Base-by-base conservation (phyloP, 2,113 vertebrate species). In the Pomatostomus ruficeps region DNA sequence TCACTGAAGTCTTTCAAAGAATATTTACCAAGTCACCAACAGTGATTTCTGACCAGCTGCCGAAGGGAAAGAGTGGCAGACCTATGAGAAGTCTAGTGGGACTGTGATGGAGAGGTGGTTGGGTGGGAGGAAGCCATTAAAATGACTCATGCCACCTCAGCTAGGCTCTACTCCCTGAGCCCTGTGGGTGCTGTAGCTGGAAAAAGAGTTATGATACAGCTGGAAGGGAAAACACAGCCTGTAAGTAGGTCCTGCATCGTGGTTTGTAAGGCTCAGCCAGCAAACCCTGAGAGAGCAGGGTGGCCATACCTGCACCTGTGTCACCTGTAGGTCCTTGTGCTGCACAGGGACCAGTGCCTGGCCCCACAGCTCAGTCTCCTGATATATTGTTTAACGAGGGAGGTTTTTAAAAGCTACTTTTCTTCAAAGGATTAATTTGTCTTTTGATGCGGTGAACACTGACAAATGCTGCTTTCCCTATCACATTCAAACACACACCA, bases 341-440 rank as follows among this genome's bases (percentile, higher is more conserved):
- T 9, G 28, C 24, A 24, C 55, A 35, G 43, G 61, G 48, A 43
- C 38, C 81, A 51, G 62, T 29, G 77, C 74, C 76, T 62, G 51
- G 76, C 88, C 61, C 86, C 40, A 46, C 75, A 58, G 58, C 91
- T 72, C 85, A 80, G 85, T 33, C 82, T 89, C 76, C 76, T 70
- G 43, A 49, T 31, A 68, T 88, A 76, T 40, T 89, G 67, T 82
- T 90, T 82, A 93, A 93, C 2, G 2, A 65, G 73, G 45, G 52
- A 85, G 82, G 89, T 96, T 96, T 84, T 94, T 95, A 94, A 96
- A 97, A 94, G 95, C 97, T 94, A 77, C 72, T 75, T 97, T 96
- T 96, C 97, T 97, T 97, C 97, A 96, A 96, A 98, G 94, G 95
- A 97, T 97, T 96, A 96, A 97, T 98, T 97, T 96, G 93, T 94